Conservation (phyloP, 2,888 invertebrate species). For the Oscheius sp. region DNA sequence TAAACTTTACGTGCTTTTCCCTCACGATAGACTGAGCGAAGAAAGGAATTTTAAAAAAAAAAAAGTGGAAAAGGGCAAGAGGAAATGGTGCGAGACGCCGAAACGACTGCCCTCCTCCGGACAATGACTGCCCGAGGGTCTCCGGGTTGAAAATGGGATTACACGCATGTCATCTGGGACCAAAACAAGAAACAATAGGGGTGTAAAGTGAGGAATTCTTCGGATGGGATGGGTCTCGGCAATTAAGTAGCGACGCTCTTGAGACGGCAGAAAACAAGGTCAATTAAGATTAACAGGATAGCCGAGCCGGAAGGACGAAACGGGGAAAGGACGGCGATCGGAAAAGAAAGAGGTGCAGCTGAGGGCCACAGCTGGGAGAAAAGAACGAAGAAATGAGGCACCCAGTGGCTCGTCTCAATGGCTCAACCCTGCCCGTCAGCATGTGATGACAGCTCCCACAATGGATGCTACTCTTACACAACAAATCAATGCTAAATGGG, state of each 20-base stretch:
- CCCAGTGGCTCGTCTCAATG: too few relatives aligned
- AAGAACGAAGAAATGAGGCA: too few relatives aligned
- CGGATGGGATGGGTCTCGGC: not conserved
- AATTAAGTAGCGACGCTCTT: slow-evolving; percentile 12
- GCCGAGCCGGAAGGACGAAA: too few relatives aligned
- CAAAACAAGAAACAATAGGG: not conserved
- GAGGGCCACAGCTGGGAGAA: too few relatives aligned
- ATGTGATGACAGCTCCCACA: too few relatives aligned
- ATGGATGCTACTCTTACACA: not conserved
- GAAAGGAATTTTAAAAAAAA: too few relatives aligned
- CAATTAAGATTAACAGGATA: too few relatives aligned
- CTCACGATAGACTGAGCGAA: too few relatives aligned
- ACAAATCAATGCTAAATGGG: not conserved
- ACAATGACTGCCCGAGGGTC: not conserved
- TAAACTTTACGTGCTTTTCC: too few relatives aligned
- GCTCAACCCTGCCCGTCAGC: too few relatives aligned
- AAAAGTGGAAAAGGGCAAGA: not conserved
- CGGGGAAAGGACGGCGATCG: too few relatives aligned
- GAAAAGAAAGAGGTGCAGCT: too few relatives aligned
- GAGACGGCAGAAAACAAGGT: slow-evolving; percentile 17
- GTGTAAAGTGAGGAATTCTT: not conserved
- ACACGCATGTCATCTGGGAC: not conserved
- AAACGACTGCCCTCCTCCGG: slow-evolving; percentile 9
- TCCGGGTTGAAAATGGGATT: slow-evolving; percentile 1
- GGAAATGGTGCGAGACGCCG: not conserved